Base-by-base conservation (phyloP, 2,888 invertebrate species). In the Dinocampus coccinellae region DNA sequence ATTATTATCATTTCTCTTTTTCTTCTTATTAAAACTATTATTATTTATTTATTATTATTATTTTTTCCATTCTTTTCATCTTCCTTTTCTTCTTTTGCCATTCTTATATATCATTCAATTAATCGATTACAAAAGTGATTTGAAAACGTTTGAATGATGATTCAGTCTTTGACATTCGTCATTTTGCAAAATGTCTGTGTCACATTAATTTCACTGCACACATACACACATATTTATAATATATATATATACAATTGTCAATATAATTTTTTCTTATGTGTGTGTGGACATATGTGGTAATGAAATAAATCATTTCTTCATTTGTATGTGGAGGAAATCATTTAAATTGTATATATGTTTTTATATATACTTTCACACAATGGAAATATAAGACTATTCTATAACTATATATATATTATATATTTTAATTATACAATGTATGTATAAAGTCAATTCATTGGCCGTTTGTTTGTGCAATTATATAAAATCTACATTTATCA, bases 401-500 rank as follows among this genome's bases (percentile, higher is more conserved):
- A 36, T 36, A 13, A 36, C 67, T 75, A 55, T 33, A 42, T 73
- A 71, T 69, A 70, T 71, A 73, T 76, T 69, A 70, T 71, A 73
- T 76, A 64, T 75, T 63, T 63, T 11, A 76, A 20, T 22, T 42
- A 36, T 58, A 64, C 33, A 34, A 63, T 58, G 13, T 47, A 66
- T 78, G 70, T 73, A 73, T 75, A 74, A 75, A 72, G 69, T 75
- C 74, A 77, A 76, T 69, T 73, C 77, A 62, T 75, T 75, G 76
- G 77, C 75, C 77, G 78, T 78, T 79, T 77, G 78, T 82, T 83
- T 81, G 77, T 78, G 80, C 79, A 82, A 82, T 72, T 69, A 69
- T 60, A 64, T 65, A 34, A 42, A 42, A 61, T 42, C 34, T 58
- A 16, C n/a, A 66, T 65, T 72, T 65, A 70, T 68, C 70, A 70